These are phyloP conservation scores for Monoplex corrugatus DNA, from an alignment of 2,888 invertebrate genomes.

Conservation along the genomic window DNA sequence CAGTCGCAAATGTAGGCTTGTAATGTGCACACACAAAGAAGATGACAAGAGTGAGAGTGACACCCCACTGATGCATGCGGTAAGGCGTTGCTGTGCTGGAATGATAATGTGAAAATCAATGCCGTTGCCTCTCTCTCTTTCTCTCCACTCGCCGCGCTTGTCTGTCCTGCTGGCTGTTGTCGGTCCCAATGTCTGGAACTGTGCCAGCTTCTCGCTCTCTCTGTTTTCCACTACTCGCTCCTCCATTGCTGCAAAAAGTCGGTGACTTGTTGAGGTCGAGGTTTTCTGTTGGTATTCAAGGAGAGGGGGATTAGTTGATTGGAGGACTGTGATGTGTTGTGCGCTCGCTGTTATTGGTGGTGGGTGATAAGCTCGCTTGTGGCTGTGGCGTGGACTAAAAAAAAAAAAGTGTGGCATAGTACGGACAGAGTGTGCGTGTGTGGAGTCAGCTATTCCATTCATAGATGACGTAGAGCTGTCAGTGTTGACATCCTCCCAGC, in stretches of 20 bases:
- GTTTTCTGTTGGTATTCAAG: too few species aligned
- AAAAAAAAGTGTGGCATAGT: too few species aligned
- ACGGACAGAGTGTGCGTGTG: neutral
- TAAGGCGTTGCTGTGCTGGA: neutral
- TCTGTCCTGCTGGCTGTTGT: neutral
- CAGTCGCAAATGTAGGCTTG: too few species aligned
- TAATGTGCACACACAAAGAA: too few species aligned
- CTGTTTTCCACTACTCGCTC: neutral
- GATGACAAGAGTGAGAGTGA: too few species aligned
- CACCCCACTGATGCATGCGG: too few species aligned
- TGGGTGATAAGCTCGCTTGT: too few species aligned
- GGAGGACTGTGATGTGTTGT: too few species aligned
- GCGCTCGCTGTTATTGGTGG: too few species aligned
- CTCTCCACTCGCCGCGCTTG: neutral
- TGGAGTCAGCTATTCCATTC: slow-evolving; percentile 9
- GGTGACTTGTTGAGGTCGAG: neutral
- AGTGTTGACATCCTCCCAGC: slow-evolving; percentile 26
- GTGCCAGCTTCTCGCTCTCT: neutral
- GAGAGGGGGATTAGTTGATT: too few species aligned
- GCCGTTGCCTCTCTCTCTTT: neutral
- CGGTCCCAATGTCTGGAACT: neutral
- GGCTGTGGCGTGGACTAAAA: too few species aligned
- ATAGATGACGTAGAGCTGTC: slow-evolving; percentile 31
- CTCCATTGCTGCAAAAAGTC: neutral
- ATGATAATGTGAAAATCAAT: slow-evolving; percentile 31